phyloP scores from a whole-genome alignment of 2,888 invertebrate genomes.

The Sialis fuliginosa region DNA sequence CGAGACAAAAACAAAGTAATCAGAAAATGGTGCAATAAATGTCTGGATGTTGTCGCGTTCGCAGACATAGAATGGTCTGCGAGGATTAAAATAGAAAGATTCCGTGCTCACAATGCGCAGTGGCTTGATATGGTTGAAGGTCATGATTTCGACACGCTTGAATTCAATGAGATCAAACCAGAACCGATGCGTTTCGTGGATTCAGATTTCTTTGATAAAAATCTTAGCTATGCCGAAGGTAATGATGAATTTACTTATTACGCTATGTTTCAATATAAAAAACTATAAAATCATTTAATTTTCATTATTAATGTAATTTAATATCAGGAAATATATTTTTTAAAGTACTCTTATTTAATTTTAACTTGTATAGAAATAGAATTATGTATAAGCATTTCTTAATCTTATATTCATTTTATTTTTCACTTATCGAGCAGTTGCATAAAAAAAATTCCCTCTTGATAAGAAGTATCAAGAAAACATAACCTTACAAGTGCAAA shows the following conservation, averaged over 20 bases:
- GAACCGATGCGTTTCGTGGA: slow-evolving; percentile 25
- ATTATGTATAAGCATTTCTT: too few species aligned
- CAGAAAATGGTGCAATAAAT: slow-evolving; percentile 84
- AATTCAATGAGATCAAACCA: slow-evolving; percentile 36
- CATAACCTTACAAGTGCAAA: too few species aligned
- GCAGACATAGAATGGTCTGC: slow-evolving; percentile 86
- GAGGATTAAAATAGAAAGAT: slow-evolving; percentile 83
- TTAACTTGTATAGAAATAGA: not conserved
- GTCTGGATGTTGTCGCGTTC: slow-evolving; percentile 87
- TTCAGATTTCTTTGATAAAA: not conserved
- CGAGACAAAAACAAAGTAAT: slow-evolving; percentile 93
- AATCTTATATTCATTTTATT: too few species aligned
- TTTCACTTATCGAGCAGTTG: too few species aligned
- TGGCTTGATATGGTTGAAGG: slow-evolving; percentile 94
- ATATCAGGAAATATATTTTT: too few species aligned
- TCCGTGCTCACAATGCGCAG: slow-evolving; percentile 95
- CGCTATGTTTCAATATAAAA: too few species aligned
- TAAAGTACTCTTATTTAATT: not conserved
- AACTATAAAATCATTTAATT: too few species aligned
- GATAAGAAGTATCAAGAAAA: too few species aligned
- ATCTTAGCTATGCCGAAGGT: not conserved
- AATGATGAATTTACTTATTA: not conserved
- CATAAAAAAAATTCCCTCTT: too few species aligned
- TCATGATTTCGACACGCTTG: slow-evolving; percentile 28
- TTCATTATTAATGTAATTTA: too few species aligned